Evolutionary conservation across 2,113 vertebrate genomes (phyloP).

Genomic region (Platanista minor): DNA sequence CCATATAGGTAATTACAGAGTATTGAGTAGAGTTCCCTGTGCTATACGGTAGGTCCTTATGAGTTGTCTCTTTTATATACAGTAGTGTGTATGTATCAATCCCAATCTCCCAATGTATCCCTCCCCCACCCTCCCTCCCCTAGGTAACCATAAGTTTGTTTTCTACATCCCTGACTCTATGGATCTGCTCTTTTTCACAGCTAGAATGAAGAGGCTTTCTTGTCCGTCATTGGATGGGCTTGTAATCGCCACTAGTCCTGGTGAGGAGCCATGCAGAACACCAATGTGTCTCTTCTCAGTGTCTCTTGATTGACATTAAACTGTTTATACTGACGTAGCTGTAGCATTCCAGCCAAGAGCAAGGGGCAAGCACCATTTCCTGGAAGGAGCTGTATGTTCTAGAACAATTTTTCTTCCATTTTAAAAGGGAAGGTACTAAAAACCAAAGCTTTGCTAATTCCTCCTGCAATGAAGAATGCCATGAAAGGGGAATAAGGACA

Average conservation of each 20-base stretch:
- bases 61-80: no score
- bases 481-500: background rate
- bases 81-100: no score
- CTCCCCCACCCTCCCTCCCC: no score
- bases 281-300: fast-evolving
- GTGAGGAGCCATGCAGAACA: background rate
- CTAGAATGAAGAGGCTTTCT: background rate
- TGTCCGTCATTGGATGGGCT: background rate
- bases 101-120: no score
- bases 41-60: no score
- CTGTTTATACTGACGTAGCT: background rate
- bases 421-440: background rate
- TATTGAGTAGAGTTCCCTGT: no score
- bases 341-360: background rate
- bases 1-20: no score
- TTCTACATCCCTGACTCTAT: no score
- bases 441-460: background rate
- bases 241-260: no score
- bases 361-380: background rate
- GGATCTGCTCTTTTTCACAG: background rate
- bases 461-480: background rate
- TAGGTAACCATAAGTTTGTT: no score
- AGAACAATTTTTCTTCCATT: background rate
- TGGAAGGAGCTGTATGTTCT: background rate
- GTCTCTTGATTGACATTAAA: background rate